Base-by-base conservation (phyloP, 1,140 invertebrate genomes). In the Cephus cinctus region DNA sequence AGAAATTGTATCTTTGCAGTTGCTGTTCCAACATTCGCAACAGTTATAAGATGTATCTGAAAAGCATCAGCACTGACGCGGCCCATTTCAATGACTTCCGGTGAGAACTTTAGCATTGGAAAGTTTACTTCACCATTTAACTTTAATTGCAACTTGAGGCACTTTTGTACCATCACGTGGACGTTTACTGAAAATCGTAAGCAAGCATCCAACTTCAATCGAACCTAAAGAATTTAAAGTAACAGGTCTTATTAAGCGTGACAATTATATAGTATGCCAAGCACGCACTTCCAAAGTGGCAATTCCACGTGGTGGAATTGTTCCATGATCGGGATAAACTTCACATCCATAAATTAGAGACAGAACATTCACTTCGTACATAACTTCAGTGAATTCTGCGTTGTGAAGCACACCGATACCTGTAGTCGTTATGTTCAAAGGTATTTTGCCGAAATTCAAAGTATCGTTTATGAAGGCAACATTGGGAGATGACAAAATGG, bases 41-140 rank as follows among this genome's bases (percentile, higher is more conserved):
- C 51, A 1, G 38, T 56, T 14, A 73, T 48, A 11, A 27, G 25
- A 2, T 54, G 32, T 16, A 25, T 60, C 5, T 54, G 61, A 25
- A 53, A 44, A 5, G 63, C 51, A 14, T 47, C 52, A 0, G 52
- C 46, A 2, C 47, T 54, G 9, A 71, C 42, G 5, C 65, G 61
- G 22, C 43, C 45, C 9, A 67, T 48, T 5, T 49, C 31, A 21
- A 71, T 55, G 4, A 15, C 31, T 4, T 51, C 41, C 0, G 67
- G 69, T 1, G 34, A 14, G 5, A 71, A 35, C 21, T 50, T 54
- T 8, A 71, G 39, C 32, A 47, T 27, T 12, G 69, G 69, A 22
- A 57, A 63, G 1, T 42, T 22, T 1, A 71, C 65, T 1, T 30
- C 34, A 5, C 67, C 67, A 2, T 5, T 46, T 5, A 71, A 20